Percentiles rank a stretch among this genome's conserved stretches.
These are phyloP conservation scores for Cuniculus paca DNA, from an alignment of 2,797 vertebrate species.

Conservation along the genomic window DNA sequence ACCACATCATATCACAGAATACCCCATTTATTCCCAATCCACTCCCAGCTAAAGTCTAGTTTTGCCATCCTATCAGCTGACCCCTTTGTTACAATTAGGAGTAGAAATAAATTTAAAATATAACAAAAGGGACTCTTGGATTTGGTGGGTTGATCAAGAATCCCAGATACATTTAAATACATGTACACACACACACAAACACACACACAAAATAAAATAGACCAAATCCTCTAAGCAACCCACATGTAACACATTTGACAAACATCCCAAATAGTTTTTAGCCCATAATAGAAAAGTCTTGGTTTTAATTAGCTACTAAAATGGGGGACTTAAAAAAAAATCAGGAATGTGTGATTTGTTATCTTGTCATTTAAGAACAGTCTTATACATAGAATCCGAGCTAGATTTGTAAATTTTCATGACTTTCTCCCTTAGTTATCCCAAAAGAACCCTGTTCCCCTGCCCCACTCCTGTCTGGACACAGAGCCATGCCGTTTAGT, in stretches of 20 bases:
- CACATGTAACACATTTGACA: neutral
- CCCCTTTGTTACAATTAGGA: neutral
- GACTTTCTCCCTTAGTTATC: neutral
- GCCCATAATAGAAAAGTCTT: conserved; percentile 17
- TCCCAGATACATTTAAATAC: conserved; percentile 14
- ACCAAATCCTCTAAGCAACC: neutral
- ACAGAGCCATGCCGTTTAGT: conserved; percentile 40
- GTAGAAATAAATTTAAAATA: conserved; percentile 9
- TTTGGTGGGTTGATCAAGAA: conserved; percentile 52
- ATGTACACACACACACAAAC: neutral
- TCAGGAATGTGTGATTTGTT: neutral
- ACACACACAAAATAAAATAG: neutral
- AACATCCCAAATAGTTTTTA: neutral
- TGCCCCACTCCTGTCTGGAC: neutral
- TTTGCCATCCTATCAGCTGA: neutral
- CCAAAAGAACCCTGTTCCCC: neutral
- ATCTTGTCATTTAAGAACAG: neutral
- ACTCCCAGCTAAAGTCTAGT: conserved; percentile 9
- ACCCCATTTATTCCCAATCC: neutral
- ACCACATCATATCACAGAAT: neutral
- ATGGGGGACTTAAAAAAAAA: conserved; percentile 10
- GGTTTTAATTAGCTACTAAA: conserved; percentile 62
- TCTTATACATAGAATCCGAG: neutral
- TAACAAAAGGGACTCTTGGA: conserved; percentile 44
- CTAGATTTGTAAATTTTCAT: conserved; percentile 5